Percentiles rank a stretch among this genome's conserved stretches.
These are phyloP conservation scores for Mustela erminea DNA, from an alignment of 2,797 vertebrate genomes.

Conservation along the genomic window DNA sequence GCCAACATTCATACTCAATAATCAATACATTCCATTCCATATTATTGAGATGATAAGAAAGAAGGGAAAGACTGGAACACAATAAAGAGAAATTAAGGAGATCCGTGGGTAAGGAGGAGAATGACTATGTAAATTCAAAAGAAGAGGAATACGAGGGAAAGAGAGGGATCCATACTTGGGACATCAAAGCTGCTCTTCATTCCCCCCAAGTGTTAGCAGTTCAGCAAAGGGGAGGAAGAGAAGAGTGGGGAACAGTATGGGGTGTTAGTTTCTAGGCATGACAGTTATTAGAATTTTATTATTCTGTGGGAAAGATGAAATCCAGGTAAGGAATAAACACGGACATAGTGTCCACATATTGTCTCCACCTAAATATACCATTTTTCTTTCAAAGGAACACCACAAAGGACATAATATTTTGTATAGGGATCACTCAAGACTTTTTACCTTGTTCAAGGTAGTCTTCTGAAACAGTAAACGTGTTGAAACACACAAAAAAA, in stretches of 20 bases:
- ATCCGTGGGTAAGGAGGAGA: neutral
- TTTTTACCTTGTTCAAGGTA: neutral
- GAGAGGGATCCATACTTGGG: neutral
- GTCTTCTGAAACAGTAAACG: neutral
- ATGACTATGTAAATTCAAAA: neutral
- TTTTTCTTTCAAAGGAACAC: neutral
- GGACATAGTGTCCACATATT: neutral
- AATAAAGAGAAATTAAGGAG: neutral
- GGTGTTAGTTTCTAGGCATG: neutral
- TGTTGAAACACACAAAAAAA: neutral
- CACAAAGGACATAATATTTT: neutral
- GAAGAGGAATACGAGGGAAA: neutral
- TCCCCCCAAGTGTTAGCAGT: too few relatives aligned
- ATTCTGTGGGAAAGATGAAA: neutral
- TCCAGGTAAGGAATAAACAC: neutral
- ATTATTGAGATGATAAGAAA: neutral
- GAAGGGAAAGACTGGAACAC: neutral
- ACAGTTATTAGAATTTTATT: neutral
- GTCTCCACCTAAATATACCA: neutral
- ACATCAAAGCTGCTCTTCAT: neutral
- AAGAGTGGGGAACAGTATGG: neutral
- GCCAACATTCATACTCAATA: neutral
- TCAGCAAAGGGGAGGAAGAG: neutral
- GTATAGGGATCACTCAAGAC: neutral
- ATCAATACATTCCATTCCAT: neutral